Conservation (phyloP, 2,888 invertebrate genomes). For the Bruchidius siliquastri region DNA sequence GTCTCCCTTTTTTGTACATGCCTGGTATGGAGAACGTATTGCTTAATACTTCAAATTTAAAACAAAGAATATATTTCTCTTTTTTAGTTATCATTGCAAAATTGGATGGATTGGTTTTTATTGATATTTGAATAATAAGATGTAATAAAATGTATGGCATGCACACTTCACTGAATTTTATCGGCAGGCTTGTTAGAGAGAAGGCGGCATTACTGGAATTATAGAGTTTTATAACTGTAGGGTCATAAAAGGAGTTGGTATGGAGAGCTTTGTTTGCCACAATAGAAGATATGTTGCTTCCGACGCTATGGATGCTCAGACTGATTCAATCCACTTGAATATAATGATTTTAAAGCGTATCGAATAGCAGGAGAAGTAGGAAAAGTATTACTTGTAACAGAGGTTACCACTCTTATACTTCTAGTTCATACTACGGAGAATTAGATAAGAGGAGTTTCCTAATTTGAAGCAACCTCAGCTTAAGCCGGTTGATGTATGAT, state of each 20-base stretch:
- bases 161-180: background rate
- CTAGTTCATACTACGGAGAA: too few relatives aligned
- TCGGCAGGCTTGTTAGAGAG: background rate
- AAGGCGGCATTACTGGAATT: background rate
- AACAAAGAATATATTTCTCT: constrained; percentile 17
- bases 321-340: background rate
- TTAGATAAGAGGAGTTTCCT: too few relatives aligned
- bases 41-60: constrained; percentile 18
- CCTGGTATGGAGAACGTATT: constrained; percentile 24
- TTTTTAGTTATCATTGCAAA: background rate
- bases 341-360: background rate
- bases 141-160: background rate
- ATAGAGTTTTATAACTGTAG: background rate
- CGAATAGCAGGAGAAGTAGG: background rate
- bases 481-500: too few relatives aligned
- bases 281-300: background rate
- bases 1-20: too few relatives aligned
- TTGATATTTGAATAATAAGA: background rate
- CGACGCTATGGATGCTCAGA: background rate
- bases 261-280: background rate
- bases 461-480: too few relatives aligned
- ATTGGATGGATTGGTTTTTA: background rate
- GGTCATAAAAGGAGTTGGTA: background rate
- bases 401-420: too few relatives aligned
- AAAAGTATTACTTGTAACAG: too few relatives aligned